Conservation (phyloP, 2,888 invertebrate genomes). For the Amiota mariae region DNA sequence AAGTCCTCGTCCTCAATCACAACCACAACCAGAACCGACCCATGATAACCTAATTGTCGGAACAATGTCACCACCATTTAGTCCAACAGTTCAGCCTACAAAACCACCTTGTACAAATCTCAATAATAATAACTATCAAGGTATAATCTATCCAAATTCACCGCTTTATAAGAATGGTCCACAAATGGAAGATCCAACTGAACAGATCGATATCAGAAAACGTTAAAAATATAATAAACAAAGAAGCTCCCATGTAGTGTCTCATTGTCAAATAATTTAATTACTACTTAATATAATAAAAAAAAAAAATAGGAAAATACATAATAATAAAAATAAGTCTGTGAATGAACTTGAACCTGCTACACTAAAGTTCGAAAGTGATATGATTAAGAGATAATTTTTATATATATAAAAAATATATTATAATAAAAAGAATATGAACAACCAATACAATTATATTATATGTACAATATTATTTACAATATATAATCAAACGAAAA, state of each 20-base stretch:
- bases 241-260: background rate
- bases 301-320: background rate
- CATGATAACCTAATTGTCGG: conserved; percentile 42
- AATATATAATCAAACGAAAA: background rate
- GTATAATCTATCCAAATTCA: conserved; percentile 51
- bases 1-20: background rate
- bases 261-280: conserved; percentile 10
- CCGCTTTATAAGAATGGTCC: conserved; percentile 36
- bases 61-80: conserved; percentile 47
- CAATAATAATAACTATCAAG: background rate
- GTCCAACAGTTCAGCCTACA: conserved; percentile 37
- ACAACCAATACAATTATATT: background rate
- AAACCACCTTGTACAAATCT: background rate
- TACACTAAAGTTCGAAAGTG: background rate
- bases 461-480: too few relatives aligned
- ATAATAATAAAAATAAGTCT: conserved; percentile 1
- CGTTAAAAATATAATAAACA: conserved; percentile 24
- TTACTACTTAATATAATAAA: background rate
- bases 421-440: conserved; percentile 5
- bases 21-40: conserved; percentile 22
- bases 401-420: background rate
- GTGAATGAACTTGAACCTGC: conserved; percentile 17
- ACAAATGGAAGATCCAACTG: conserved; percentile 4
- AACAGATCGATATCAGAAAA: conserved; percentile 50
- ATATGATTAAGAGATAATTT: conserved; percentile 3